These are phyloP conservation scores for Fistularia commersonii DNA, from an alignment of 2,797 vertebrate genomes.

Conservation along the genomic window DNA sequence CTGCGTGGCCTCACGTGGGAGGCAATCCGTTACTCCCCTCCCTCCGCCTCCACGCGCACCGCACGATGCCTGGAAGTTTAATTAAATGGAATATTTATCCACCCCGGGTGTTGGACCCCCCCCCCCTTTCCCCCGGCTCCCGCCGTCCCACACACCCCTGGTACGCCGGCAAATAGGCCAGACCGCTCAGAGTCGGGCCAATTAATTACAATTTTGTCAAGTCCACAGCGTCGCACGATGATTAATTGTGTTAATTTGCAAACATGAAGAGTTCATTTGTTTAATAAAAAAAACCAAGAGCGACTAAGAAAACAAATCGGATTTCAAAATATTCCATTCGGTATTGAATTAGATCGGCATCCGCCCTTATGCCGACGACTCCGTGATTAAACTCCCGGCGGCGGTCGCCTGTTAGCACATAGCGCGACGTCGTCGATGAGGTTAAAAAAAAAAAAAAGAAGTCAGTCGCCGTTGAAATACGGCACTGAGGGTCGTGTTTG, in stretches of 20 bases:
- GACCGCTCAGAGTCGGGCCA: slow-evolving; percentile 50
- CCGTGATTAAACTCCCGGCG: no score
- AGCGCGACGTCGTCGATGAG: no score
- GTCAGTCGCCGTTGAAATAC: no score
- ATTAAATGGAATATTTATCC: slow-evolving; percentile 69
- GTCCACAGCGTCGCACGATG: slow-evolving; percentile 53
- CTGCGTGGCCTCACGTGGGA: slow-evolving; percentile 55
- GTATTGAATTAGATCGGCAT: no score
- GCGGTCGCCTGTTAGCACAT: no score
- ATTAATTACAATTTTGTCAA: slow-evolving; percentile 72
- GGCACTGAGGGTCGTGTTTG: no score
- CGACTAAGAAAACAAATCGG: no score
- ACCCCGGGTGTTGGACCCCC: slow-evolving; percentile 47
- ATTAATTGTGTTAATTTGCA: slow-evolving; percentile 37
- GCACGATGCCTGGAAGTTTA: slow-evolving; percentile 62
- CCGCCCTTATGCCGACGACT: no score
- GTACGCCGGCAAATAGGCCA: slow-evolving; percentile 70
- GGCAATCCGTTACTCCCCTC: slow-evolving; percentile 31
- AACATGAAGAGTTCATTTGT: slow-evolving; percentile 12
- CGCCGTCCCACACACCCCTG: no score
- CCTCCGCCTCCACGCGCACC: slow-evolving; percentile 39
- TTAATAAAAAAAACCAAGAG: neutral
- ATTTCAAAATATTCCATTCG: no score
- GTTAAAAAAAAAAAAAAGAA: no score
- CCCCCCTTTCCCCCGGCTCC: no score